phyloP scores from a whole-genome alignment of 2,113 vertebrate genomes.

The Scomber scombrus region DNA sequence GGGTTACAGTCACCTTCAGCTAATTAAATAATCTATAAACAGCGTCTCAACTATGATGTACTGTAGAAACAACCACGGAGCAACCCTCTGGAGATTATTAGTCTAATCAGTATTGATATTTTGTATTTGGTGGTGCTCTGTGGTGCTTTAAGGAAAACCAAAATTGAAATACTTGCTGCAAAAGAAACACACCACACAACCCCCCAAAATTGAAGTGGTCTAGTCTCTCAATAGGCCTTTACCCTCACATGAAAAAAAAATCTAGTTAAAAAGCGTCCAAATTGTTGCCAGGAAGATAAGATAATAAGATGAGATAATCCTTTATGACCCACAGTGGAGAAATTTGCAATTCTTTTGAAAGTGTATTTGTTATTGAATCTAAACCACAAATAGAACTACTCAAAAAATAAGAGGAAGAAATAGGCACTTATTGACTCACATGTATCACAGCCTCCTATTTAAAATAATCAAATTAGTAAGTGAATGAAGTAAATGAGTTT shows the following conservation, averaged over 20 bases:
- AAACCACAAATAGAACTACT: conserved; percentile 18
- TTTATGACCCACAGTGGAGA: too few relatives aligned
- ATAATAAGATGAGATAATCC: neutral
- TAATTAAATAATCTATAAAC: conserved; percentile 50
- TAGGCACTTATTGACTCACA: neutral
- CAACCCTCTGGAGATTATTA: conserved; percentile 17
- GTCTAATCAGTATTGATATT: conserved; percentile 40
- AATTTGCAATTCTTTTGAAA: too few relatives aligned
- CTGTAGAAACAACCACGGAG: neutral
- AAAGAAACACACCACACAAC: neutral
- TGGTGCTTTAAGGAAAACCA: neutral
- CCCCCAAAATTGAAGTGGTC: neutral
- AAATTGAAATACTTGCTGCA: neutral
- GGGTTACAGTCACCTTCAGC: conserved; percentile 67
- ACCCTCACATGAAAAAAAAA: neutral
- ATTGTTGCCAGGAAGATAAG: neutral
- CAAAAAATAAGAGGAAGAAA: neutral
- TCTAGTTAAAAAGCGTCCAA: neutral
- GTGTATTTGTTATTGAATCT: neutral
- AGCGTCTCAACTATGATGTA: conserved; percentile 5
- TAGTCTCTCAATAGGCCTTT: neutral
- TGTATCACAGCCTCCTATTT: neutral
- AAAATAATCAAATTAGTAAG: conserved; percentile 17
- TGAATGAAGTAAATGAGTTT: neutral
- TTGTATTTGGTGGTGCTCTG: conserved; percentile 2